These are phyloP conservation scores for Parauchenoglanis punctatus DNA, from an alignment of 2,797 vertebrate species.

Conservation along the genomic window DNA sequence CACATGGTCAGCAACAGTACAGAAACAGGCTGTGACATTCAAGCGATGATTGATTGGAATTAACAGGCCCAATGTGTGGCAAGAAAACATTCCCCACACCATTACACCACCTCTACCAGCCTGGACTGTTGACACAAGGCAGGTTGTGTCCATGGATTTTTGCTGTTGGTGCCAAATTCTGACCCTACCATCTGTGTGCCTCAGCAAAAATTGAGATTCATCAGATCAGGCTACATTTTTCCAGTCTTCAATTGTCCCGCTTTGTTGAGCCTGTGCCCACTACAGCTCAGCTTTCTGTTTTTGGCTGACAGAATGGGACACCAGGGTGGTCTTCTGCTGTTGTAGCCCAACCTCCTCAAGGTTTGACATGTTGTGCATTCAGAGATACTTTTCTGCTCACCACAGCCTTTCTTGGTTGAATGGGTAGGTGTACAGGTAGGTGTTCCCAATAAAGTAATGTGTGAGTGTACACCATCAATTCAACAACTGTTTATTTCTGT, in stretches of 20 bases:
- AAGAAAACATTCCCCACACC: neutral
- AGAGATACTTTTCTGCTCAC: neutral
- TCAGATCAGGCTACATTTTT: neutral
- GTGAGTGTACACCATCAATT: neutral
- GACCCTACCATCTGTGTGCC: neutral
- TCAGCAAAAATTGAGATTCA: neutral
- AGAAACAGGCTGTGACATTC: neutral
- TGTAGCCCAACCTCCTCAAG: neutral
- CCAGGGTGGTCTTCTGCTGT: neutral
- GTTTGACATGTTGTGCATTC: neutral
- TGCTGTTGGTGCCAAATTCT: neutral
- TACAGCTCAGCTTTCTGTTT: too few relatives aligned
- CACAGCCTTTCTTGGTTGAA: neutral
- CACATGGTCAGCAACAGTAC: too few relatives aligned
- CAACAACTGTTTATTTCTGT: neutral
- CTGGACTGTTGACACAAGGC: neutral
- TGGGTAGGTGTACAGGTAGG: neutral
- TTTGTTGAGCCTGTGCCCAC: too few relatives aligned
- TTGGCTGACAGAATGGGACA: too few relatives aligned
- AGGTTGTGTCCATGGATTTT: neutral
- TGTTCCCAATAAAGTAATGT: neutral
- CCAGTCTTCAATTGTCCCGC: too few relatives aligned
- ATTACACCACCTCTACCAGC: neutral
- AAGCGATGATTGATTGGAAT: neutral
- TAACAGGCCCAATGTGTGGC: neutral